These are phyloP conservation scores for Tetramorium bicarinatum DNA, from an alignment of 2,888 invertebrate species.

Conservation along the genomic window DNA sequence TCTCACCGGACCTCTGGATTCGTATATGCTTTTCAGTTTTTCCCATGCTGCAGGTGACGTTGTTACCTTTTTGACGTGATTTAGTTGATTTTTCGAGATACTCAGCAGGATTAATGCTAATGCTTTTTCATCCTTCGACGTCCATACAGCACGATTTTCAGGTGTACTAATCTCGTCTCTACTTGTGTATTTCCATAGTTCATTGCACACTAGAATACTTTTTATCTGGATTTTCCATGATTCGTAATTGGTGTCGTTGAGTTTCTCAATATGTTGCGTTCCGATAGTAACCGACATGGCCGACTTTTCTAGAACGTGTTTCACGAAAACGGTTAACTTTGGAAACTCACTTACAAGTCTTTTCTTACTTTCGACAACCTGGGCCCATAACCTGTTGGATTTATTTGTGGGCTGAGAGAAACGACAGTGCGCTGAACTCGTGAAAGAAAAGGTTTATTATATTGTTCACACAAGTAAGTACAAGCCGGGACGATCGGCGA, in stretches of 20 bases:
- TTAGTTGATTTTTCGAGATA: background rate
- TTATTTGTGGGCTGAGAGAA: too few relatives aligned
- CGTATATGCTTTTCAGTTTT: background rate
- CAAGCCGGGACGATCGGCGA: too few relatives aligned
- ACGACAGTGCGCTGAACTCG: too few relatives aligned
- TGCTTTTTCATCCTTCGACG: slow-evolving; percentile 59
- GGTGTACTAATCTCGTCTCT: background rate
- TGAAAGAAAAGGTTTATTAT: too few relatives aligned
- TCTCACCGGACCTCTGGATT: slow-evolving; percentile 38
- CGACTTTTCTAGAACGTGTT: too few relatives aligned
- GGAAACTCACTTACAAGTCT: too few relatives aligned
- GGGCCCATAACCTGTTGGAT: too few relatives aligned
- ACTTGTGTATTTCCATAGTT: slow-evolving; percentile 58
- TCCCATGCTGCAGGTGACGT: slow-evolving; percentile 46
- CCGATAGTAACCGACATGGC: background rate
- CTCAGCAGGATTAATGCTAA: slow-evolving; percentile 59
- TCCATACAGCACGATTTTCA: slow-evolving; percentile 38
- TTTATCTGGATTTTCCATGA: slow-evolving; percentile 52
- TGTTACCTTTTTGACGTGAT: background rate
- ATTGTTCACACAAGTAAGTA: too few relatives aligned
- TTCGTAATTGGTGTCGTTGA: slow-evolving; percentile 63
- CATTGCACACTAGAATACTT: slow-evolving; percentile 55
- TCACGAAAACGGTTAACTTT: too few relatives aligned
- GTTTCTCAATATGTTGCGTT: slow-evolving; percentile 45
- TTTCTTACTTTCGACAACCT: too few relatives aligned